Evolutionary conservation across 2,113 vertebrate genomes (phyloP).

Genomic region (Suricata suricatta): DNA sequence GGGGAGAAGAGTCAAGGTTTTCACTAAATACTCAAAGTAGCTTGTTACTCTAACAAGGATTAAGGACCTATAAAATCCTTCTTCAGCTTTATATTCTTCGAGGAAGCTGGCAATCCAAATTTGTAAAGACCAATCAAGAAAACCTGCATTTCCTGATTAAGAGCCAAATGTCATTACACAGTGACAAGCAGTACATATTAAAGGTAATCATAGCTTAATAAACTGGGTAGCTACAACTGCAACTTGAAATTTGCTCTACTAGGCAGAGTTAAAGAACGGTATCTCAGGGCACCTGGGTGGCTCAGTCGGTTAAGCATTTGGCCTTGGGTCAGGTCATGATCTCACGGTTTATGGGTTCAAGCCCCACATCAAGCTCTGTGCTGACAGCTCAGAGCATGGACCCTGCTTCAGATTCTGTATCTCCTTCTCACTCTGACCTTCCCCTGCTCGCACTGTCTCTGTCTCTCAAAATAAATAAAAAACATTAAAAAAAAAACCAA

Average conservation of each 20-base stretch:
- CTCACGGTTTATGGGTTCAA: no score
- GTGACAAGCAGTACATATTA: background rate
- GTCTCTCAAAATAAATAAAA: no score
- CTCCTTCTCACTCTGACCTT: no score
- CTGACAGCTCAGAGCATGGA: no score
- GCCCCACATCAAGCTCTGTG: no score
- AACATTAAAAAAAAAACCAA: no score
- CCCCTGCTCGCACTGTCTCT: no score
- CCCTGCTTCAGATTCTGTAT: no score
- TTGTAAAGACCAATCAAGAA: background rate
- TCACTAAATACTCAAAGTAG: conserved; percentile 10
- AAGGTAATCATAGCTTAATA: background rate
- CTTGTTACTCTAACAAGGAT: background rate
- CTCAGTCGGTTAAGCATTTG: no score
- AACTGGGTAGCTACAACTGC: background rate
- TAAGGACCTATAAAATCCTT: background rate
- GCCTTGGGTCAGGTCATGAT: no score
- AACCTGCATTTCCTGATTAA: conserved; percentile 10
- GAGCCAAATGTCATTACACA: background rate
- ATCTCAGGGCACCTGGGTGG: background rate
- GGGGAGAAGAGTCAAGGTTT: background rate
- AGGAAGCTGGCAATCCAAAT: background rate
- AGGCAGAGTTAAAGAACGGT: background rate
- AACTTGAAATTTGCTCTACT: background rate
- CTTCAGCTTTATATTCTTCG: background rate